These are phyloP conservation scores for Sminthurinus aureus DNA, from an alignment of 2,888 invertebrate genomes.

Conservation along the genomic window DNA sequence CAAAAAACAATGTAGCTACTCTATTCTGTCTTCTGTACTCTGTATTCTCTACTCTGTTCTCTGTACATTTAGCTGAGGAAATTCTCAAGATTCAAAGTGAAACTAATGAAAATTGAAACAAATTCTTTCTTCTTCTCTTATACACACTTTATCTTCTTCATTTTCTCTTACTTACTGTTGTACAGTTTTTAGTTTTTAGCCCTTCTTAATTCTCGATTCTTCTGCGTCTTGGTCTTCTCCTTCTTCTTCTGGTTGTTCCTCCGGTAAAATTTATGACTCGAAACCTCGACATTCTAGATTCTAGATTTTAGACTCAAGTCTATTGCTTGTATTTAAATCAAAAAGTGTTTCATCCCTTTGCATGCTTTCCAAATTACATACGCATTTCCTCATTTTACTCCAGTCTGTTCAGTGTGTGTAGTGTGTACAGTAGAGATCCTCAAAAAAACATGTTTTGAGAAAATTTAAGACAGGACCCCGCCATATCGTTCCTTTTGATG, in stretches of 20 bases:
- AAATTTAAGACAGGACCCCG: no score
- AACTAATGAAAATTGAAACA: constrained; percentile 20
- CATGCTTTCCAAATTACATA: neutral
- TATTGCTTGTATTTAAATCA: neutral
- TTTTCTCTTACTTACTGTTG: no score
- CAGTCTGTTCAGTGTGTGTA: no score
- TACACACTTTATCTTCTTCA: neutral
- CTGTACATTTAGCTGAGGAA: no score
- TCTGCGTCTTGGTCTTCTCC: neutral
- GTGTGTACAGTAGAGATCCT: no score
- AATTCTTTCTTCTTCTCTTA: neutral
- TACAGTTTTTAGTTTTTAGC: no score
- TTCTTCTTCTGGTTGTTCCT: neutral
- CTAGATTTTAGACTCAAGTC: neutral
- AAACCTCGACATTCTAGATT: neutral
- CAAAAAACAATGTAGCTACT: no score
- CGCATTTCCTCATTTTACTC: neutral
- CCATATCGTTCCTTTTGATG: no score
- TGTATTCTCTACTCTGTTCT: no score
- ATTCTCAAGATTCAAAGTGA: neutral
- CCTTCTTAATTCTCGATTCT: neutral
- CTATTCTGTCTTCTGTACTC: no score
- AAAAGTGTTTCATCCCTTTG: neutral
- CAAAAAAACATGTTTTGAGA: no score
- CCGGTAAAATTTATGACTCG: no score